Percentiles rank a stretch among this genome's conserved stretches.
Evolutionary conservation across 2,113 vertebrate genomes (phyloP).

Genomic region (Mirza zaza): DNA sequence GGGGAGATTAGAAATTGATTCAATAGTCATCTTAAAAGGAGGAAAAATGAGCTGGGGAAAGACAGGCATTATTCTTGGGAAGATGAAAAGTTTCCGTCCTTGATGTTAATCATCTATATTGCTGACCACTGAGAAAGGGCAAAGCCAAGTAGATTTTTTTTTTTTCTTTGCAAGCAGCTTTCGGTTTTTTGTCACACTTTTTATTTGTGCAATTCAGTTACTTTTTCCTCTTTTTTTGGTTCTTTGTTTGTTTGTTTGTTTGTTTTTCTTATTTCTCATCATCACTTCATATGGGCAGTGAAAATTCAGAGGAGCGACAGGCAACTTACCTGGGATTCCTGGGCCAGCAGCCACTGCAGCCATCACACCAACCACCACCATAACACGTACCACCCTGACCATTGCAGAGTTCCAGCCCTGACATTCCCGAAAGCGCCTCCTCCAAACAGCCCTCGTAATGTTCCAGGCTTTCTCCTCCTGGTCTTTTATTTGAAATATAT

Average conservation of each 20-base stretch:
- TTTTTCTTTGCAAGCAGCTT: conserved; percentile 70
- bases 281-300: conserved; percentile 89
- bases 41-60: background rate
- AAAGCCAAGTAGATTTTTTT: conserved; percentile 8
- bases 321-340: conserved; percentile 90
- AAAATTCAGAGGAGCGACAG: conserved; percentile 96
- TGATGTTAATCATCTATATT: conserved; percentile 52
- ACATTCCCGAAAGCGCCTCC: conserved; percentile 86
- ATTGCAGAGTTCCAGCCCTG: too few relatives aligned
- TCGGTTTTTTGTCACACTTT: conserved; percentile 71
- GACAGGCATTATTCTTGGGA: conserved; percentile 53
- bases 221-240: conserved; percentile 82
- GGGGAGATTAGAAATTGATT: conserved; percentile 78
- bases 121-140: conserved; percentile 58
- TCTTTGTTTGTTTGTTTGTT: conserved; percentile 54
- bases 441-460: conserved; percentile 90
- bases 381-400: too few relatives aligned
- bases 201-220: conserved; percentile 85
- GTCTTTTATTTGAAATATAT: conserved; percentile 67
- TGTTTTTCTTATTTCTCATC: conserved; percentile 85
- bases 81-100: conserved; percentile 49
- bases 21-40: conserved; percentile 57
- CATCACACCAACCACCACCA: too few relatives aligned
- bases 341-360: conserved; percentile 88
- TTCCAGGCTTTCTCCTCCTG: conserved; percentile 80